phyloP scores from a whole-genome alignment of 2,113 vertebrate species.

The Neodon shergylaensis region DNA sequence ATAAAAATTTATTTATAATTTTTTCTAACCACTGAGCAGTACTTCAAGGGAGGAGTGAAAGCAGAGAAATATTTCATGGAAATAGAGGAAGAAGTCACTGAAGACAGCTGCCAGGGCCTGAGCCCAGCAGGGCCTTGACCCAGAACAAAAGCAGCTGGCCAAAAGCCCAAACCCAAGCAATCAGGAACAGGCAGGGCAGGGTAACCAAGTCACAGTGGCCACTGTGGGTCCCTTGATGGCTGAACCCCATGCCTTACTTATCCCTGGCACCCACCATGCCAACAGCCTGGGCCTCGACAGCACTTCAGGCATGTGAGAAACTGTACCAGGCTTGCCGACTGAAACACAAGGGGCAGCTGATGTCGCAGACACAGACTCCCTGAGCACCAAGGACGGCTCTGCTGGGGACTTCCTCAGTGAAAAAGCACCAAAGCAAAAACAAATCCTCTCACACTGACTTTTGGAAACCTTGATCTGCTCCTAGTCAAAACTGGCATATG shows the following conservation, averaged over 20 bases:
- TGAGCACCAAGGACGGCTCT: not conserved
- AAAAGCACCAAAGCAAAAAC: not conserved
- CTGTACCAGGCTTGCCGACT: fast-evolving
- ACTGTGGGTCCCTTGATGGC: not conserved
- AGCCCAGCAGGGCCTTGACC: not conserved
- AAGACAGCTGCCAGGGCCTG: not conserved
- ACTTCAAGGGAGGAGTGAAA: not conserved
- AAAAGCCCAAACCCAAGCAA: not conserved
- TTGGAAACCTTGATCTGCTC: conserved; percentile 29
- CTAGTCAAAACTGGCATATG: not conserved
- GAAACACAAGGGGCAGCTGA: not conserved
- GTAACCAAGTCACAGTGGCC: not conserved
- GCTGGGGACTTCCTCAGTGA: not conserved
- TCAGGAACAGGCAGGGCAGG: fast-evolving
- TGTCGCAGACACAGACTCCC: not conserved
- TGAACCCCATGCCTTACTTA: not conserved
- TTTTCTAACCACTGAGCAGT: not conserved
- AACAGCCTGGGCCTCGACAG: not conserved
- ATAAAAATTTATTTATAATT: not conserved
- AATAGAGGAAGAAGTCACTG: not conserved
- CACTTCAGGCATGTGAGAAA: not conserved
- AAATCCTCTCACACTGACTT: not conserved
- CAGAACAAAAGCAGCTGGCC: not conserved
- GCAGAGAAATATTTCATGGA: not conserved
- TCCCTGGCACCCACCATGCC: not conserved